Evolutionary conservation across 2,113 vertebrate species (phyloP).

Genomic region (Turdus rufiventris): DNA sequence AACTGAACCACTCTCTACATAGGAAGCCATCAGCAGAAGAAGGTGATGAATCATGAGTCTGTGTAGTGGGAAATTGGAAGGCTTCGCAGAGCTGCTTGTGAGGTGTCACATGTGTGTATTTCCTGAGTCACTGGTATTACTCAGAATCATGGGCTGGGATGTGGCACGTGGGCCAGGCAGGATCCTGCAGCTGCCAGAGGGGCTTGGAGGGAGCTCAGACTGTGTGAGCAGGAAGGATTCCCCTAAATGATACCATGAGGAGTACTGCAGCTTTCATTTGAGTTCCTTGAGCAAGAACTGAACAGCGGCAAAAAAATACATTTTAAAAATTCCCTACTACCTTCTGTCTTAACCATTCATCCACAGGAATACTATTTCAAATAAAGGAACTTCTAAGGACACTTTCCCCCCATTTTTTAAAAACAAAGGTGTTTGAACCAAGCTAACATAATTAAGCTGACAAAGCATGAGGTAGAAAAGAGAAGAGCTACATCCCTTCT

Average conservation of each 20-base stretch:
- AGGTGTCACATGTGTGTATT: neutral
- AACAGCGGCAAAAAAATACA: accelerated
- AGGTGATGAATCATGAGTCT: neutral
- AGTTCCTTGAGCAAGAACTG: neutral
- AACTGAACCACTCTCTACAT: neutral
- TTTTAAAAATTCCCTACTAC: neutral
- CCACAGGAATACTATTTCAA: neutral
- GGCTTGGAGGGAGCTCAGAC: neutral
- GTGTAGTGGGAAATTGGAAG: neutral
- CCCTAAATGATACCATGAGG: accelerated
- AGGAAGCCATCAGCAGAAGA: neutral
- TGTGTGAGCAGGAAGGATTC: accelerated
- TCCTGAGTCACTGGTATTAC: neutral
- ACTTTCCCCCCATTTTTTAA: neutral
- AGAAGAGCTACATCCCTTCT: neutral
- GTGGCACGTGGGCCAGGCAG: neutral
- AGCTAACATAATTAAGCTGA: neutral
- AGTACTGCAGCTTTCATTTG: neutral
- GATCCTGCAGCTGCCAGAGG: neutral
- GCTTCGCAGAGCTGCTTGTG: neutral
- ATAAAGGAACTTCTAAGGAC: neutral
- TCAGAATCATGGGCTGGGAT: neutral
- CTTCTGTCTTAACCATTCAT: neutral
- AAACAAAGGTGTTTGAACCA: neutral
- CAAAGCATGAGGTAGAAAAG: neutral